Conservation (phyloP, 2,113 vertebrate genomes). For the Sturnira hondurensis region DNA sequence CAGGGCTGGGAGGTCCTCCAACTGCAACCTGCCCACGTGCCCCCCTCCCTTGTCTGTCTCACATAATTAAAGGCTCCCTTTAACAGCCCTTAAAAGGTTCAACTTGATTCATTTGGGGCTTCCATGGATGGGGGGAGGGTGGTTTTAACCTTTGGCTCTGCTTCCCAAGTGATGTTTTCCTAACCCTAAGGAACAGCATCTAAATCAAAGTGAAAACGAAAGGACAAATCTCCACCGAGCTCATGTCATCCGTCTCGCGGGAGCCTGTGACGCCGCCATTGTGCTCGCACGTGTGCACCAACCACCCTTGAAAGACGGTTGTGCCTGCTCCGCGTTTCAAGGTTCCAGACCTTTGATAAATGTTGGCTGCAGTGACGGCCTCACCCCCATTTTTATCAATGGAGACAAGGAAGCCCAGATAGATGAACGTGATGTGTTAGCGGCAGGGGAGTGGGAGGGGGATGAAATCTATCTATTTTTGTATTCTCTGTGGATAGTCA, state of each 20-base stretch:
- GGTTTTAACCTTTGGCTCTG: slow-evolving; percentile 50
- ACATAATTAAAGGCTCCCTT: slow-evolving; percentile 61
- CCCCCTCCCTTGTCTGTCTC: not conserved
- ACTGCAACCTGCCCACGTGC: not conserved
- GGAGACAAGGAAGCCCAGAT: slow-evolving; percentile 48
- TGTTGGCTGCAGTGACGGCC: not conserved
- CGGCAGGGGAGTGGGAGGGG: not conserved
- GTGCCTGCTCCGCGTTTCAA: slow-evolving; percentile 15
- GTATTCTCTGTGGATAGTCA: slow-evolving; percentile 69
- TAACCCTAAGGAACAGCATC: slow-evolving; percentile 31
- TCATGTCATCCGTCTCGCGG: not conserved
- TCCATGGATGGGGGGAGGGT: not conserved
- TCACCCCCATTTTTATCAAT: slow-evolving; percentile 57
- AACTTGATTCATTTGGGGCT: slow-evolving; percentile 40
- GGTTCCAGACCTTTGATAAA: slow-evolving; percentile 27
- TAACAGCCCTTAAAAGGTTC: slow-evolving; percentile 51
- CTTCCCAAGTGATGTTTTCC: slow-evolving; percentile 39
- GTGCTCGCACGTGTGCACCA: not conserved
- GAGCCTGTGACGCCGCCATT: not conserved
- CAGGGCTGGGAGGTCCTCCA: slow-evolving; percentile 53
- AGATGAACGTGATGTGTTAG: slow-evolving; percentile 31
- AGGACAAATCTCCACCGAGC: not conserved
- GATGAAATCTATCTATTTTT: slow-evolving; percentile 63
- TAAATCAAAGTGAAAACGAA: slow-evolving; percentile 51
- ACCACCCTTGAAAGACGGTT: slow-evolving; percentile 15